Conservation (phyloP, 2,888 invertebrate genomes). For the Phania funesta region DNA sequence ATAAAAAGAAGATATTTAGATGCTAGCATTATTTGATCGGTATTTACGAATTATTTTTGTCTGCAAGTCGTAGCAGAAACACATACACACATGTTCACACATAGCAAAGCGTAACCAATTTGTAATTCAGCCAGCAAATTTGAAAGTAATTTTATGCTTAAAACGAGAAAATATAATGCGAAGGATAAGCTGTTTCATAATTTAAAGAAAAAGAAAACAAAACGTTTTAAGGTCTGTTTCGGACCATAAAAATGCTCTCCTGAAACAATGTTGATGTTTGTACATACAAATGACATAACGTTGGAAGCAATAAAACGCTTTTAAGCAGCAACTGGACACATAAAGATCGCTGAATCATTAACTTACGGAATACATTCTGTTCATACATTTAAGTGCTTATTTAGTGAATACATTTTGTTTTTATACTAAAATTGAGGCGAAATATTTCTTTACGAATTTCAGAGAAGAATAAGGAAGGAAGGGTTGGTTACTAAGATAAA, state of each 20-base stretch:
- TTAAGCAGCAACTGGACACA: neutral
- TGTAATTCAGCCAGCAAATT: constrained; percentile 26
- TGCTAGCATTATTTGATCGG: constrained; percentile 1
- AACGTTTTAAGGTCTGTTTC: neutral
- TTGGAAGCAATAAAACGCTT: neutral
- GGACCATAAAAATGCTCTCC: neutral
- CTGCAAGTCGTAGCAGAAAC: neutral
- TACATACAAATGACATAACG: neutral
- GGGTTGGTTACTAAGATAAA: too few relatives aligned
- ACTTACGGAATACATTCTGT: neutral
- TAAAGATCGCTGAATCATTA: neutral
- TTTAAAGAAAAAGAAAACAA: neutral
- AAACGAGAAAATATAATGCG: neutral
- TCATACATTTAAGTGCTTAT: too few relatives aligned
- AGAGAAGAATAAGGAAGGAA: too few relatives aligned
- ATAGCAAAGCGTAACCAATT: constrained; percentile 26
- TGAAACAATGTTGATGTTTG: neutral
- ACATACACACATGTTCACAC: neutral
- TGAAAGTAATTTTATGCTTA: constrained; percentile 33
- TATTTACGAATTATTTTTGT: constrained; percentile 37
- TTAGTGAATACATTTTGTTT: too few relatives aligned
- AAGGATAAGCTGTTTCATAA: neutral
- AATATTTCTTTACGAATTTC: too few relatives aligned
- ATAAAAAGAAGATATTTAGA: too few relatives aligned
- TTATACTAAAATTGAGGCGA: too few relatives aligned